A percentile compares a stretch with the other conserved stretches of the same genome.
These are phyloP conservation scores for Maccullochella peelii DNA, from an alignment of 2,113 vertebrate genomes.

Conservation along the genomic window DNA sequence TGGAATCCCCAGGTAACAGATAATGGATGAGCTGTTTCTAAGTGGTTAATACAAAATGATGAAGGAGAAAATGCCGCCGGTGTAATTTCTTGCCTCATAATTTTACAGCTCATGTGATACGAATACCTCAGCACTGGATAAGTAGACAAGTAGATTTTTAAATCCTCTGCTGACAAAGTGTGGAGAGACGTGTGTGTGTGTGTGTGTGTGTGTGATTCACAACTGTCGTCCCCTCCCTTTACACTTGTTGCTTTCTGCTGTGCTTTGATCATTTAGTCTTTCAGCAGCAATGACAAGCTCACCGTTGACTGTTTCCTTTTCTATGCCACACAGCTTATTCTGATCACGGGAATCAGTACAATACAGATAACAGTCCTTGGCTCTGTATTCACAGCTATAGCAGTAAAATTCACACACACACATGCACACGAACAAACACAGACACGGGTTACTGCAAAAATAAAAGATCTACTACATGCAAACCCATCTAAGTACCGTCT, in stretches of 20 bases:
- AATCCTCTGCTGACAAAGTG: conserved; percentile 50
- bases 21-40: conserved; percentile 37
- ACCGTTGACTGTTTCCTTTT: conserved; percentile 21
- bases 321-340: conserved; percentile 16
- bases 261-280: conserved; percentile 67
- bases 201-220: conserved; percentile 48
- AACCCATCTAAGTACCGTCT: conserved; percentile 51
- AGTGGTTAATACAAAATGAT: conserved; percentile 39
- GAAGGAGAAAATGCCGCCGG: conserved; percentile 19
- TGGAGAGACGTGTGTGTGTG: conserved; percentile 40
- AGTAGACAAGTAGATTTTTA: conserved; percentile 46
- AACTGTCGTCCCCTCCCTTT: conserved; percentile 23
- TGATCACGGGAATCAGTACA: neutral
- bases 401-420: conserved; percentile 11
- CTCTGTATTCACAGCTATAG: conserved; percentile 25
- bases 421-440: neutral
- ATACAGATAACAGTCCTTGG: conserved; percentile 7
- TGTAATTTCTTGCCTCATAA: conserved; percentile 31
- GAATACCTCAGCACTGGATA: conserved; percentile 49
- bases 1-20: conserved; percentile 25
- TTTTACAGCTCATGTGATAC: conserved; percentile 37
- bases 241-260: conserved; percentile 54
- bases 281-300: conserved; percentile 50
- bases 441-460: neutral
- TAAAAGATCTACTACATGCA: conserved; percentile 7